These are phyloP conservation scores for Drosophila subsilvestris DNA, from an alignment of 2,888 invertebrate genomes.

Conservation along the genomic window DNA sequence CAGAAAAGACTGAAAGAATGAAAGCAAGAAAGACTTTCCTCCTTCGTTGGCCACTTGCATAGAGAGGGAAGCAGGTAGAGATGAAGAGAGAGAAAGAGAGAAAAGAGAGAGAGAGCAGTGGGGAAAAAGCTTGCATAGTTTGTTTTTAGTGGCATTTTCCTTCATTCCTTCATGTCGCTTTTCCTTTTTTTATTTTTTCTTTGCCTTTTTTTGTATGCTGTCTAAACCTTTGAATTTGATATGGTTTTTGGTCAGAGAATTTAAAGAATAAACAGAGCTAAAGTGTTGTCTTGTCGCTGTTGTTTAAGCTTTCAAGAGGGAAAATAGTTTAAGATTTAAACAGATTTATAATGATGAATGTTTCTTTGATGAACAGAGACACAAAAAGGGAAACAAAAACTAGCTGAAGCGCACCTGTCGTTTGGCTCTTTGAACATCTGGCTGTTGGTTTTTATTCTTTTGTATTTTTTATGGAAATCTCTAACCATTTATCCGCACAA, in stretches of 20 bases:
- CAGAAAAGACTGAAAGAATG: conserved; percentile 22
- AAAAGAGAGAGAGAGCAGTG: background rate
- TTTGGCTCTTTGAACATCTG: background rate
- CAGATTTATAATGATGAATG: background rate
- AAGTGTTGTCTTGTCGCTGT: background rate
- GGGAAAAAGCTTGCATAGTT: conserved; percentile 39
- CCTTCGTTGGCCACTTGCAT: conserved; percentile 36
- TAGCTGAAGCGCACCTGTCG: background rate
- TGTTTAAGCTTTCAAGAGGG: background rate
- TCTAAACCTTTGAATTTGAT: conserved; percentile 25
- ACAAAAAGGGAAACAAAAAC: too few relatives aligned
- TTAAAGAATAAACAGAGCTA: conserved; percentile 25
- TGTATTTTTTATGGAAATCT: background rate
- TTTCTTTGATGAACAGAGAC: background rate
- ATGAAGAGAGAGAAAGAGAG: background rate
- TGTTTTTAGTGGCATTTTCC: conserved; percentile 46
- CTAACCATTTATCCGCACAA: background rate
- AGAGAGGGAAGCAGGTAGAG: background rate
- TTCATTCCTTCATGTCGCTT: conserved; percentile 7
- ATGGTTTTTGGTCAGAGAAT: conserved; percentile 13
- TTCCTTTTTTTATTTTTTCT: conserved; percentile 2
- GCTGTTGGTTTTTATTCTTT: background rate
- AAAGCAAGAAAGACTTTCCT: conserved; percentile 33
- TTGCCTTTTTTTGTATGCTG: conserved; percentile 23
- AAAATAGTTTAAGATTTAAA: background rate